Conservation (phyloP, 35 echinoderm and acorn worm species). For the Anneissia japonica region DNA sequence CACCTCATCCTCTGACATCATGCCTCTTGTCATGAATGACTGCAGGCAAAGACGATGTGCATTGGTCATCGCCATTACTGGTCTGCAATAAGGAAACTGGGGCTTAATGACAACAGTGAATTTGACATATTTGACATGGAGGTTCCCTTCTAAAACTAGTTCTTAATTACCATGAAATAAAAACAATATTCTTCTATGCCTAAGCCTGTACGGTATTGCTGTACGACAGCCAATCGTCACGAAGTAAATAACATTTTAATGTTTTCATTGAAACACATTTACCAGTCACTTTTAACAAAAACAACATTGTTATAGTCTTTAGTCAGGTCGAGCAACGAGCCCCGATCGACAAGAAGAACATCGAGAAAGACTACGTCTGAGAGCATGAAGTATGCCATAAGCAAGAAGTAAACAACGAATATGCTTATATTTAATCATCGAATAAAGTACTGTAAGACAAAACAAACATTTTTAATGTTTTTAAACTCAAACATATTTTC, state of each 20-base stretch:
- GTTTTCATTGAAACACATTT: too few relatives aligned
- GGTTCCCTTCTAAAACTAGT: background rate
- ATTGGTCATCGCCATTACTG: conserved; percentile 22
- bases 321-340: too few relatives aligned
- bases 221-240: background rate
- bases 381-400: too few relatives aligned
- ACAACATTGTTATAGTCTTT: too few relatives aligned
- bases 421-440: too few relatives aligned
- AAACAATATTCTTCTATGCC: background rate
- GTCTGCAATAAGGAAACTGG: background rate
- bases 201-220: background rate
- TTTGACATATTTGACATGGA: background rate
- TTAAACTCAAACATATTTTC: too few relatives aligned
- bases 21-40: conserved; percentile 16
- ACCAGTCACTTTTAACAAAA: too few relatives aligned
- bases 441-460: too few relatives aligned
- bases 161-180: background rate
- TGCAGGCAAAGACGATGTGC: conserved; percentile 17
- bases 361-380: too few relatives aligned
- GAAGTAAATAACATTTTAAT: background rate
- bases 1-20: conserved; percentile 15
- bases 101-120: background rate
- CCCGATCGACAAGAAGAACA: too few relatives aligned
- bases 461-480: too few relatives aligned
- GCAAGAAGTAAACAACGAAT: too few relatives aligned